Conservation (phyloP, 2,797 vertebrate genomes). For the Adrianichthys oophorus region DNA sequence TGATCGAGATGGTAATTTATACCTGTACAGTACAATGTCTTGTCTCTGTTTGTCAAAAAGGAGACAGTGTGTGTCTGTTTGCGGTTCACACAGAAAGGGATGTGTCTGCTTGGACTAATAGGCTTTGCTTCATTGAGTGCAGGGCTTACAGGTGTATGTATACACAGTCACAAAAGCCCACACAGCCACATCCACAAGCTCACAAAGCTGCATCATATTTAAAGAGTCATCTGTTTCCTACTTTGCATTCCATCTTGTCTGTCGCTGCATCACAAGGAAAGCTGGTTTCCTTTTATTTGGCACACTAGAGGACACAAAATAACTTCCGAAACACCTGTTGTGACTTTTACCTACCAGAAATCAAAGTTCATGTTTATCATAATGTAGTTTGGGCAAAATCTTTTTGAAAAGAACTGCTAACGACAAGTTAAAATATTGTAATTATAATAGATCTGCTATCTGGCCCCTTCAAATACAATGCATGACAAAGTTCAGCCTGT, state of each 20-base stretch:
- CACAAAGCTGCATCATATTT: slow-evolving; percentile 39
- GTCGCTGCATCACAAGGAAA: slow-evolving; percentile 9
- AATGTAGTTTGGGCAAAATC: too few species aligned
- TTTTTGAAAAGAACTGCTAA: too few species aligned
- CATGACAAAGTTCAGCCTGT: slow-evolving; percentile 17
- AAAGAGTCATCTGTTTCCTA: slow-evolving; percentile 46
- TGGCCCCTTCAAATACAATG: slow-evolving; percentile 6
- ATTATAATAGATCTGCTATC: not conserved
- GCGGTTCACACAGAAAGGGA: slow-evolving; percentile 54
- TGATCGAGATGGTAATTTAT: slow-evolving; percentile 70
- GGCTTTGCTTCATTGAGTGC: slow-evolving; percentile 66
- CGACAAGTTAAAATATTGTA: not conserved
- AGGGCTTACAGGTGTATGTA: slow-evolving; percentile 64
- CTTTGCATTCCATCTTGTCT: slow-evolving; percentile 45
- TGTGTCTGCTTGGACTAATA: slow-evolving; percentile 69
- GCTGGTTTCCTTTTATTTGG: slow-evolving; percentile 22
- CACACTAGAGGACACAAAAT: not conserved
- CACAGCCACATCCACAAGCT: slow-evolving; percentile 4
- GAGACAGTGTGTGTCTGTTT: slow-evolving; percentile 12
- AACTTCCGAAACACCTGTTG: too few species aligned
- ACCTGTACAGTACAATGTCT: slow-evolving; percentile 38
- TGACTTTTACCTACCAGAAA: too few species aligned
- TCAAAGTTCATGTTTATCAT: too few species aligned
- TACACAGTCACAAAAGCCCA: slow-evolving; percentile 16
- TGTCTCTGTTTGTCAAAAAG: slow-evolving; percentile 34